Evolutionary conservation across 2,888 invertebrate genomes (phyloP), one percentile per base, ranked within the genome.

Genomic region (Hirtodrosophila cameraria): DNA sequence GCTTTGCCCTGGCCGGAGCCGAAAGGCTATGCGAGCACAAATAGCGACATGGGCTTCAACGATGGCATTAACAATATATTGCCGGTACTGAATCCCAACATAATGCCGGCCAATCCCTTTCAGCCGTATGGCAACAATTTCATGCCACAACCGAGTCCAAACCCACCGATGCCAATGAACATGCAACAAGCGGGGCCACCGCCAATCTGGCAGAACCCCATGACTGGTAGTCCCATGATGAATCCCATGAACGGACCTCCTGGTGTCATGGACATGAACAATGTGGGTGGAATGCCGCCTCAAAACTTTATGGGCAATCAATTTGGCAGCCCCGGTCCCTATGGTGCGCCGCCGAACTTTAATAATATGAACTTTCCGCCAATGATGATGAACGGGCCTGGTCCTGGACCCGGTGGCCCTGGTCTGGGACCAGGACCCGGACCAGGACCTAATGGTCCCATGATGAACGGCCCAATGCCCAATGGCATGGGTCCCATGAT

Each of bases 1-100:
- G 93, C 92, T 50, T 93, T 94, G 89, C 94, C 95, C 0, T 97
- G 97, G 97, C 97, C 97, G 1, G 96, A 96, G 89, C 95, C 97
- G 0, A 96, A 96, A 88, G 94, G 94, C 3, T 81, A 57, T 45
- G 66, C 38, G 6, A 35, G 15, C 9, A 38, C 48, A n/a, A n/a
- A 70, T 20, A 69, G 59, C 5, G 90, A 89, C 7, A 55, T 71
- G 15, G 39, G 63, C 0, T 68, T 67, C 9, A 62, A 45, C 12
- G 77, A 71, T 2, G 63, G 31, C 7, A 31, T 61, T 12, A 72
- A 53, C 25, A 62, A 57, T 16, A 36, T 64, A 12, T 46, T 62
- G 50, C 33, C 64, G 1, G 61, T 52, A 1, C 25, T 65, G 15
- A 55, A 27, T 25, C 64, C 76, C 1, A 82, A 76, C n/a, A 60